phyloP scores from a whole-genome alignment of 2,113 vertebrate species.

The Ellobius talpinus region DNA sequence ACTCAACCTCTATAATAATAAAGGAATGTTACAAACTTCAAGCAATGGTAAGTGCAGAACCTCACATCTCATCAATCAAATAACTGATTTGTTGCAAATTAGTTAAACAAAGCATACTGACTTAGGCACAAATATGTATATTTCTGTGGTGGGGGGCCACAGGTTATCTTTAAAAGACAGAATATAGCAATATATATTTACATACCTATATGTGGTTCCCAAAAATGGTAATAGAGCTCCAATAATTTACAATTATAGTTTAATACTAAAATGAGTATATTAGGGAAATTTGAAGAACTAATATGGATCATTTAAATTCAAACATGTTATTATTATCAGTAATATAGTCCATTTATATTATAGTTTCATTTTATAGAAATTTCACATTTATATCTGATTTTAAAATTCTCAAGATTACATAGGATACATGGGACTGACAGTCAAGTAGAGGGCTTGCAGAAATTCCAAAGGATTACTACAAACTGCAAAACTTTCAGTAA shows the following conservation, averaged over 20 bases:
- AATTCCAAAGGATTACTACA: neutral
- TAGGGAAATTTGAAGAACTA: too few relatives aligned
- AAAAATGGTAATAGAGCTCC: too few relatives aligned
- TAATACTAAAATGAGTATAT: too few relatives aligned
- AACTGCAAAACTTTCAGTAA: neutral
- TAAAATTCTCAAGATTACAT: neutral
- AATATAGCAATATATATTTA: too few relatives aligned
- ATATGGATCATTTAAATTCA: too few relatives aligned
- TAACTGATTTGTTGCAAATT: neutral
- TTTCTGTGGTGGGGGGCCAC: too few relatives aligned
- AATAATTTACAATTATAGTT: too few relatives aligned
- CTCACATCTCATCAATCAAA: neutral
- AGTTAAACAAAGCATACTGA: neutral
- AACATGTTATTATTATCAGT: too few relatives aligned
- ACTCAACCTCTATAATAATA: conserved; percentile 41
- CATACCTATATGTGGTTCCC: too few relatives aligned
- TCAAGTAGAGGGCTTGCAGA: neutral
- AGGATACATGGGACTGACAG: neutral
- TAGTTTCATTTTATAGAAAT: neutral
- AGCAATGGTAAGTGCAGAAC: neutral
- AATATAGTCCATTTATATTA: neutral
- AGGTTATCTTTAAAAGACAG: too few relatives aligned
- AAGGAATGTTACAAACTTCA: conserved; percentile 48
- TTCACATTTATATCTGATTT: neutral
- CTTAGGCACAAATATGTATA: too few relatives aligned